Evolutionary conservation across 2,888 invertebrate genomes (phyloP).

Genomic region (Sphecodes monilicornis): DNA sequence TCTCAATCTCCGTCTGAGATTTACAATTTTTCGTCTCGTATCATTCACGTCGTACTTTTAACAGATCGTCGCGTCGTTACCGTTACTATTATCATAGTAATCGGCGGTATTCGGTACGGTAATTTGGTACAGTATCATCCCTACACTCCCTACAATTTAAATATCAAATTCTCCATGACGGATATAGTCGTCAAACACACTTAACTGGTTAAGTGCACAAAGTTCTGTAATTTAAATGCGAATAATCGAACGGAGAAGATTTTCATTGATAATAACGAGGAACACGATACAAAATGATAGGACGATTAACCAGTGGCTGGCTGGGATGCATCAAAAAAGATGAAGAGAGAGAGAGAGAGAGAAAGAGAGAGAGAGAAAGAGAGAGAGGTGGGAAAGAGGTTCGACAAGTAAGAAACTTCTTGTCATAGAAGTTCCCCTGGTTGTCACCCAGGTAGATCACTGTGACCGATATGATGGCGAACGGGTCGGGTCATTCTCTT

Average conservation of each 20-base stretch:
- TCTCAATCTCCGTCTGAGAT: too few relatives aligned
- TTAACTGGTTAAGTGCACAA: not conserved
- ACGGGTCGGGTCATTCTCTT: constrained; percentile 64
- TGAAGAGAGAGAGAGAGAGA: not conserved
- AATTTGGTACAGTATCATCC: too few relatives aligned
- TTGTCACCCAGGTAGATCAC: constrained; percentile 78
- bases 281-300: not conserved
- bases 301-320: not conserved
- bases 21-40: too few relatives aligned
- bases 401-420: constrained; percentile 35
- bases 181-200: too few relatives aligned
- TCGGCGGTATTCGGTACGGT: too few relatives aligned
- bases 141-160: too few relatives aligned
- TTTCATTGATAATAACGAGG: not conserved
- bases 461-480: constrained; percentile 73
- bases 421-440: constrained; percentile 49
- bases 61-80: too few relatives aligned
- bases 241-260: not conserved
- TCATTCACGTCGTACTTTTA: too few relatives aligned
- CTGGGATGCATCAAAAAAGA: not conserved
- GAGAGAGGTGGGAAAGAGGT: constrained; percentile 1
- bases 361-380: not conserved
- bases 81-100: too few relatives aligned
- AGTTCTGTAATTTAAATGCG: not conserved
- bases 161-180: too few relatives aligned